phyloP scores from a whole-genome alignment of 2,888 invertebrate species.

The Nebria brevicollis region DNA sequence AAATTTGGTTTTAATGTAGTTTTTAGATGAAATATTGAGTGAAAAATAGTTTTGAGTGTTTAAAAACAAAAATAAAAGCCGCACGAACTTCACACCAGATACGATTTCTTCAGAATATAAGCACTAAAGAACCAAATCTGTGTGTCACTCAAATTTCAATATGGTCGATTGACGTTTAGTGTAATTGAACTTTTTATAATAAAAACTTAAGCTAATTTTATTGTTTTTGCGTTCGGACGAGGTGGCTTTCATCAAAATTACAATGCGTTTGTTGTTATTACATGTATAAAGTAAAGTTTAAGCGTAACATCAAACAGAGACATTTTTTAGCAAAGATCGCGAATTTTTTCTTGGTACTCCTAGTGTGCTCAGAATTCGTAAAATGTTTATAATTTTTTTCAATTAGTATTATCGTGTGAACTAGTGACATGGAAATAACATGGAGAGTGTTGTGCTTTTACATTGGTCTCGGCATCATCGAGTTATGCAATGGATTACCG shows the following conservation, averaged over 20 bases:
- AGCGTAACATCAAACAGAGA: neutral
- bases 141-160: conserved; percentile 47
- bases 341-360: conserved; percentile 8
- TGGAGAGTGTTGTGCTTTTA: conserved; percentile 59
- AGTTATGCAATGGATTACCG: conserved; percentile 62
- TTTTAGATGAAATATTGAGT: neutral
- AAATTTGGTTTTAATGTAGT: neutral
- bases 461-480: conserved; percentile 57
- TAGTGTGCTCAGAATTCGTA: neutral
- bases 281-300: conserved; percentile 6
- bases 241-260: conserved; percentile 13
- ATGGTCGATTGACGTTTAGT: conserved; percentile 47
- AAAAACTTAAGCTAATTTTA: conserved; percentile 35
- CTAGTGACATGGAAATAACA: conserved; percentile 54
- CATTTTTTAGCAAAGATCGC: conserved; percentile 3
- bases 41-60: neutral
- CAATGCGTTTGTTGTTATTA: conserved; percentile 10
- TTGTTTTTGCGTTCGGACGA: conserved; percentile 15
- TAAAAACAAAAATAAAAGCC: neutral
- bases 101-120: neutral
- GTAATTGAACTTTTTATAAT: conserved; percentile 41
- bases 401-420: neutral
- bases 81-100: neutral
- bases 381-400: neutral
- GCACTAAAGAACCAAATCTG: conserved; percentile 32